Percentiles rank a stretch among this genome's conserved stretches.
These are phyloP conservation scores for Cerceris rybyensis DNA, from an alignment of 2,888 invertebrate genomes.

Conservation along the genomic window DNA sequence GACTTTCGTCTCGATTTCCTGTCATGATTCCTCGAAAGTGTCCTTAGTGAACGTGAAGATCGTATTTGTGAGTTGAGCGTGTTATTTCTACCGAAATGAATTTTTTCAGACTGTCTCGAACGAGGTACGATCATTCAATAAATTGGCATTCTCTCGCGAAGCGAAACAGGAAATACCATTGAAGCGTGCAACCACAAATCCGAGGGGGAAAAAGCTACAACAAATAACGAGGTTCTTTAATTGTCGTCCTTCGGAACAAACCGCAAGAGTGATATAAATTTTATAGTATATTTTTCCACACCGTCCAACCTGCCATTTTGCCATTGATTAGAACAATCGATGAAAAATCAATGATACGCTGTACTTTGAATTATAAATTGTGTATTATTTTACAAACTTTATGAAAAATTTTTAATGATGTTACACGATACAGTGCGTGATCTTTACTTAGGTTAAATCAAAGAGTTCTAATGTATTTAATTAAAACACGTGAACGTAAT, in stretches of 20 bases:
- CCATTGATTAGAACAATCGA: too few relatives aligned
- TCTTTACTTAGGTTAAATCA: too few relatives aligned
- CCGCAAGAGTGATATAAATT: conserved; percentile 9
- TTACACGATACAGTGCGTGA: too few relatives aligned
- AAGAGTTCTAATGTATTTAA: too few relatives aligned
- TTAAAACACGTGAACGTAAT: too few relatives aligned
- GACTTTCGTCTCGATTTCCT: neutral
- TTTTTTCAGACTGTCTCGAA: neutral
- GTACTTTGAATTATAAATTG: too few relatives aligned
- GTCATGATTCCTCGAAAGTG: neutral
- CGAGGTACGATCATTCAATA: neutral
- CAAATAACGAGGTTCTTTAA: conserved; percentile 36
- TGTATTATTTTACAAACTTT: too few relatives aligned
- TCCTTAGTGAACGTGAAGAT: neutral
- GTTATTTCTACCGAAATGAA: conserved; percentile 5
- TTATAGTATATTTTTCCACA: too few relatives aligned
- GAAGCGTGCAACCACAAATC: conserved; percentile 35
- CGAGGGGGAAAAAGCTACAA: conserved; percentile 12
- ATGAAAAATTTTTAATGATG: too few relatives aligned
- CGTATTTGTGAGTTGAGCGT: neutral
- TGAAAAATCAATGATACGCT: too few relatives aligned
- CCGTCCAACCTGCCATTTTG: too few relatives aligned
- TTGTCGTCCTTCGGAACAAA: conserved; percentile 26
- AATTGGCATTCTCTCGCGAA: conserved; percentile 23
- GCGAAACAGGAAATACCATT: conserved; percentile 40